phyloP scores from a whole-genome alignment of 2,888 invertebrate genomes.

The Drosophila atripex region DNA sequence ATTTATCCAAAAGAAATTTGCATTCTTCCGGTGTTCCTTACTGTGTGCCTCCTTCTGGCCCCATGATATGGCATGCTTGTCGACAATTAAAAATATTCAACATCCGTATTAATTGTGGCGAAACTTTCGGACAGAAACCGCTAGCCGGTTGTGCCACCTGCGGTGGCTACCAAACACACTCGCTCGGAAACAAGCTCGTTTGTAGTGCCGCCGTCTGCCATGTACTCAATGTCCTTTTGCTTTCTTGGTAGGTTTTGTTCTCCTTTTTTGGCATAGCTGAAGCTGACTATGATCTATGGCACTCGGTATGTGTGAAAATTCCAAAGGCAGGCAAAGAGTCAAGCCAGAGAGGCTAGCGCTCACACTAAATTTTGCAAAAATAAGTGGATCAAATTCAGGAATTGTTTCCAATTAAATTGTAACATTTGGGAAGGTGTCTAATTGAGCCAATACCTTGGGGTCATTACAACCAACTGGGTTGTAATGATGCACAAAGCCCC shows the following conservation, averaged over 20 bases:
- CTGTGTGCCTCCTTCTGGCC: not conserved
- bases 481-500: not conserved
- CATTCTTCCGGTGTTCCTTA: not conserved
- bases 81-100: slow-evolving; percentile 78
- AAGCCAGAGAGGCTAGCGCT: no score
- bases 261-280: slow-evolving; percentile 53
- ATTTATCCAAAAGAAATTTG: slow-evolving; percentile 28
- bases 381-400: slow-evolving; percentile 1
- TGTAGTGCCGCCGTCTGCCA: slow-evolving; percentile 56
- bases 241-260: slow-evolving; percentile 3
- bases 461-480: not conserved
- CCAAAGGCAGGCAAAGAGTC: not conserved
- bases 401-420: not conserved
- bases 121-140: slow-evolving; percentile 51
- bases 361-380: not conserved
- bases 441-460: not conserved
- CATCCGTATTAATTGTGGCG: slow-evolving; percentile 75
- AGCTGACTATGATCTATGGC: slow-evolving; percentile 76
- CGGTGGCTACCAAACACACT: slow-evolving; percentile 32
- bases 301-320: slow-evolving; percentile 52
- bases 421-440: not conserved
- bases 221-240: slow-evolving; percentile 52
- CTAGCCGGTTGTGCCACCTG: slow-evolving; percentile 39
- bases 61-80: slow-evolving; percentile 62
- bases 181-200: slow-evolving; percentile 45